Conservation (phyloP, 2,113 vertebrate species). For the Macrotus californicus region DNA sequence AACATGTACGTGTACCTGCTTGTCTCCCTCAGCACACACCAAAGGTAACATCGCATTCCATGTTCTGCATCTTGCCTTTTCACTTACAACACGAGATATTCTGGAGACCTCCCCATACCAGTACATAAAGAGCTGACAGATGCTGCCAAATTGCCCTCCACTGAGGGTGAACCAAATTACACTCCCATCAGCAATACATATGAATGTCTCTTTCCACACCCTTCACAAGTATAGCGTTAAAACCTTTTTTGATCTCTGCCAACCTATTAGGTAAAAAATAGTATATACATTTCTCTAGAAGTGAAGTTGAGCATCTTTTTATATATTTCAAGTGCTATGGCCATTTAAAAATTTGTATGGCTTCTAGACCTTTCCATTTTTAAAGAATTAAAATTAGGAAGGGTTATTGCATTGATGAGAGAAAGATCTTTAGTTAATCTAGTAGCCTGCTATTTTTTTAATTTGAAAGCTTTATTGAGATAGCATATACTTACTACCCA, state of each 20-base stretch:
- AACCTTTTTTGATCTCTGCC: not conserved
- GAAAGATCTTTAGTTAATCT: slow-evolving; percentile 33
- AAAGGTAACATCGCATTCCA: not conserved
- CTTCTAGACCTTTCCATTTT: slow-evolving; percentile 43
- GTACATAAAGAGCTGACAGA: not conserved
- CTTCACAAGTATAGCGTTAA: not conserved
- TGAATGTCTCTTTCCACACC: not conserved
- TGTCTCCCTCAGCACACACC: not conserved
- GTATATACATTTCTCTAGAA: not conserved
- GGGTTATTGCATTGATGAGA: not conserved
- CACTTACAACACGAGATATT: not conserved
- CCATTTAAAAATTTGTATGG: not conserved
- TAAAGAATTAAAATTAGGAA: slow-evolving; percentile 47
- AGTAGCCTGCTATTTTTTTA: too few species aligned
- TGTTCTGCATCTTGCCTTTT: slow-evolving; percentile 20
- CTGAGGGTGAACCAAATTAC: not conserved
- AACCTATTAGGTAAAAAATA: not conserved
- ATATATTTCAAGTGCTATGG: not conserved
- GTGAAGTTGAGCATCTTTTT: slow-evolving; percentile 20
- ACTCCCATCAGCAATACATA: not conserved
- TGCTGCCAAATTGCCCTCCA: not conserved
- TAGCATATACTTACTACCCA: not conserved
- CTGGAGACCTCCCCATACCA: not conserved
- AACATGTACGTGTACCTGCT: not conserved
- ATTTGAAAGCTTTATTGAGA: not conserved